Base-by-base conservation (phyloP, 1,140 invertebrate genomes). In the Caenorhabditis tropicalis region DNA sequence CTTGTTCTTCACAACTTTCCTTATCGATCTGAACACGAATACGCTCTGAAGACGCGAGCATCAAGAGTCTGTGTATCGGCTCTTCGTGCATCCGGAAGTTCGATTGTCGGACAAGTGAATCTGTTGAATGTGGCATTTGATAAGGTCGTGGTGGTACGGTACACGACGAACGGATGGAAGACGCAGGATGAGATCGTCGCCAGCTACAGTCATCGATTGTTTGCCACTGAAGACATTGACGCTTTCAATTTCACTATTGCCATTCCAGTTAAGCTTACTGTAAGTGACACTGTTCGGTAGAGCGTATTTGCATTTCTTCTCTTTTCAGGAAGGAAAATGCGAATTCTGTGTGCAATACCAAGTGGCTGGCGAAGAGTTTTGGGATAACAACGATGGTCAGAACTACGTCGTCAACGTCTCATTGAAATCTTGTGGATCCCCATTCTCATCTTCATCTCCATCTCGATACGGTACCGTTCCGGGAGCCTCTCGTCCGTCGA, bases 161-260 rank as follows among this genome's bases (percentile, higher is more conserved):
- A 81, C 24, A 81, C 79, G 46, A 81, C 33, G 27, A 39, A 81
- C 31, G 79, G 33, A 36, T 81, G 79, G 79, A 27, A 31, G 79
- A 51, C 48, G 4, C 79, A 81, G 31, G 79, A 51, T 39, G 39
- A 81, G 51, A 58, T 81, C 53, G 29, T 56, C 19, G 79, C 79
- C 29, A 53, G 9, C 16, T 81, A 81, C 16, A 81, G 79, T 24
- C 79, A 81, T 24, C 48, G 79, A 29, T n/a, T 81, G 29, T 81
- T 53, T 31, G 79, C 27, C 48, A 81, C 79, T 21, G 51, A 81
- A 9, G 79, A 81, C 48, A 81, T 81, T 56, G 79, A 81, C 33
- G 79, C 79, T 7, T 81, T 81, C 79, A 81, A 81, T 53, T 81
- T 81, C 48, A 53, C 79, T n/a, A 53, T 81, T n/a, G 79, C 29